Percentiles rank a stretch among this genome's conserved stretches.
phyloP scores from a whole-genome alignment of 2,888 invertebrate species.

The Salpingus planirostris region DNA sequence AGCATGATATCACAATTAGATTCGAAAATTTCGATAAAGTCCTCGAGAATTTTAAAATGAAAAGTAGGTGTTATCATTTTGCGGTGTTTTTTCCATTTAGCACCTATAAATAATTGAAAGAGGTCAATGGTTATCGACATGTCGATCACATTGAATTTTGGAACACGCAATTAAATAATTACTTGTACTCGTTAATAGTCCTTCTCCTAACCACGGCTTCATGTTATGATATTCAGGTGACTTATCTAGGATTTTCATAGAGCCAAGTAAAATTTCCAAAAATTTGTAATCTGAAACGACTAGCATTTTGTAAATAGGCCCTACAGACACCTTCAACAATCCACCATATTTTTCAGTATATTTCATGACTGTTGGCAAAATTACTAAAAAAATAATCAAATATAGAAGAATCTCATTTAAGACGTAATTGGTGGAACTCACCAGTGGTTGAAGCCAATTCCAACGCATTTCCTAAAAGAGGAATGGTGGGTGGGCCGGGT shows the following conservation, averaged over 20 bases:
- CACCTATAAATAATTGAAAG: no score
- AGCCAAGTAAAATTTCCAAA: background rate
- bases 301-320: background rate
- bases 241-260: background rate
- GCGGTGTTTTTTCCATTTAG: slow-evolving; percentile 15
- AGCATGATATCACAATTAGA: slow-evolving; percentile 7
- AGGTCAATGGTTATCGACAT: background rate
- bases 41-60: slow-evolving; percentile 15
- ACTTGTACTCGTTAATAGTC: background rate
- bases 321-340: background rate
- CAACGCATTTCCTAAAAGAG: background rate
- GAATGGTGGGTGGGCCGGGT: background rate
- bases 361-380: background rate
- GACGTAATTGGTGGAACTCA: background rate
- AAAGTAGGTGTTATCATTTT: slow-evolving; percentile 18
- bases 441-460: no score
- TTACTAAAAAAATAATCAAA: background rate
- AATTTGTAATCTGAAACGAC: background rate
- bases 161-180: background rate
- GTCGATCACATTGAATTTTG: background rate
- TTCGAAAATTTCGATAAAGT: slow-evolving; percentile 13
- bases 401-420: background rate
- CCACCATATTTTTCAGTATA: background rate
- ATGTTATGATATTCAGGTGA: background rate
- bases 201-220: background rate